Evolutionary conservation across 2,113 vertebrate species (phyloP).

Genomic region (Mastomys natalensis): DNA sequence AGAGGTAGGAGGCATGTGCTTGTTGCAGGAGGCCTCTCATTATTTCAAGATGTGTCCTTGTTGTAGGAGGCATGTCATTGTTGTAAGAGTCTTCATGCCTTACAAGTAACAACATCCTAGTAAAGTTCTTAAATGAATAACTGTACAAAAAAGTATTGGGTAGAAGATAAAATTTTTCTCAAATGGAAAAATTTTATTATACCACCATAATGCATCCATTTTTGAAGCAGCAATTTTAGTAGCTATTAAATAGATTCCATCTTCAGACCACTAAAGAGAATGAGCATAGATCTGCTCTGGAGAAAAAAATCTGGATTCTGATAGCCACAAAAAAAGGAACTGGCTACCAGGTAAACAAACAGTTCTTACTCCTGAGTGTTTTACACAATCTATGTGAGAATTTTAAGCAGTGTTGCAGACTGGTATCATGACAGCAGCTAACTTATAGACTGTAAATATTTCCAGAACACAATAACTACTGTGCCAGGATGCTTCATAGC

Average conservation of each 20-base stretch:
- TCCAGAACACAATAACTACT: conserved; percentile 72
- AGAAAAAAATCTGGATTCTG: neutral
- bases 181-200: neutral
- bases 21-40: too few relatives aligned
- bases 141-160: neutral
- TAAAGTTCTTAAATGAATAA: neutral
- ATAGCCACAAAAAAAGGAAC: neutral
- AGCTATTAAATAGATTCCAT: neutral
- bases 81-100: neutral
- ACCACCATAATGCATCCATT: neutral
- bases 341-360: neutral
- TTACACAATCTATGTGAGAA: conserved; percentile 9
- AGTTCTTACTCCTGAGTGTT: conserved; percentile 10
- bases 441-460: conserved; percentile 77
- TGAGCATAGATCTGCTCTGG: neutral
- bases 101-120: neutral
- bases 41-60: too few relatives aligned
- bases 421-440: conserved; percentile 58
- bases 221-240: neutral
- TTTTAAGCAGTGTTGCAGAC: conserved; percentile 63
- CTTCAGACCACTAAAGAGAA: neutral
- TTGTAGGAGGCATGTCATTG: too few relatives aligned
- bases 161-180: neutral
- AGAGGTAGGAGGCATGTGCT: too few relatives aligned
- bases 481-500: conserved; percentile 29